Evolutionary conservation across 2,113 vertebrate genomes (phyloP).

Genomic region (Sturnira hondurensis): DNA sequence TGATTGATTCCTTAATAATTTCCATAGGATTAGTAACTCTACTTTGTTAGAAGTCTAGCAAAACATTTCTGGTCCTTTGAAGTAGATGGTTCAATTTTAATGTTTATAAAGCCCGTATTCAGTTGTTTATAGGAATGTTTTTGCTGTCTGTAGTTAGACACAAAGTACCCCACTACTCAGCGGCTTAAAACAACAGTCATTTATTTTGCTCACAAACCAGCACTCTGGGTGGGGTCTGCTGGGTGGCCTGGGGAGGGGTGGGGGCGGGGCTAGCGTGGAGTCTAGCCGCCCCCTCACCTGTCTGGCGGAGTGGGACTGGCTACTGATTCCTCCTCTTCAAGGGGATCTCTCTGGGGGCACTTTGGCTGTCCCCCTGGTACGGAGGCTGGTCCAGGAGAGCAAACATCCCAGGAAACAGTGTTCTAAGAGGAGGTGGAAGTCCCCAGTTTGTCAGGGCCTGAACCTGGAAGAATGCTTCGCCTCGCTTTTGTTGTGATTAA

Average conservation of each 20-base stretch:
- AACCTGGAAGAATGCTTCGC: neutral
- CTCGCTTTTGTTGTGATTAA: neutral
- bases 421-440: neutral
- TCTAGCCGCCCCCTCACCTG: neutral
- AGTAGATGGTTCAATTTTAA: neutral
- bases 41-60: neutral
- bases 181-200: neutral
- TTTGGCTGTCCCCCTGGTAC: neutral
- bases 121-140: neutral
- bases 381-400: neutral
- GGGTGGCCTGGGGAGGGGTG: neutral
- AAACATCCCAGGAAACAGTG: neutral
- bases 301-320: neutral
- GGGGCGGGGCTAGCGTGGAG: neutral
- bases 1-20: slow-evolving; percentile 1
- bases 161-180: neutral
- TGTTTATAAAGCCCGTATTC: neutral
- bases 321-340: neutral
- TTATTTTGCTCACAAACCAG: neutral
- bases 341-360: neutral
- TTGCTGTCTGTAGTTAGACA: neutral
- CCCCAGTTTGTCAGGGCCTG: neutral
- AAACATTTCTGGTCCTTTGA: neutral
- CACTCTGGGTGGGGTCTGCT: neutral
- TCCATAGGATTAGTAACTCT: neutral